Base-by-base conservation (phyloP, 1,140 invertebrate species). In the Penaeus vannamei region DNA sequence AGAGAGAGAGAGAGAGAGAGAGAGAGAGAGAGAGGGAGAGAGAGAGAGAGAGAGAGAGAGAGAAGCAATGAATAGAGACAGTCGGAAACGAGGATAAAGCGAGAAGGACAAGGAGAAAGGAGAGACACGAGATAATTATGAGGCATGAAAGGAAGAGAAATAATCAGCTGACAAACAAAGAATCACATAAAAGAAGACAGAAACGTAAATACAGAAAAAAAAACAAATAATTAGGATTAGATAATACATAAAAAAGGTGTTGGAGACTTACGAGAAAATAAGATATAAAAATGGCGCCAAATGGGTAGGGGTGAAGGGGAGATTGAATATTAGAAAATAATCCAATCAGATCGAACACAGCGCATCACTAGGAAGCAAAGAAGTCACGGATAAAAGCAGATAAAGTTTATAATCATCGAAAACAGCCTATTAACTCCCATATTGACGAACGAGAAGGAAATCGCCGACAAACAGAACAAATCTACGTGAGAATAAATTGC, bases 201-300 rank as follows among this genome's bases (percentile, higher is more conserved):
- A 66, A 17, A 84, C 82, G 62, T 23, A 84, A n/a, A 64, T 59
- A 62, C 46, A 80, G 77, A 29, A 77, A 26, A 79, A 3, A 53
- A 10, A 53, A 53, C 14, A 53, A 53, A 53, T 53, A 5, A 53
- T 53, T 53, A 53, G 17, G 53, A 5, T 53, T 12, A 53, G 17
- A 12, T 46, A 10, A 42, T 32, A 79, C 19, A 76, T 8, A 77
- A 77, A 77, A 19, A 77, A 14, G n/a, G 26, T 17, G 22, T n/a
- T 53, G 77, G 77, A 36, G 42, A 53, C 32, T 42, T 42, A n/a
- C n/a, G 36, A 53, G 77, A 46, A 81, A 26, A 59, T 81, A 46
- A 22, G 79, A 10, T 10, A 36, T 46, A 42, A 32, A 10, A 29
- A 59, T 14, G 29, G 42, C 79, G 22, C 36, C 36, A 42, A 42